phyloP scores from a whole-genome alignment of 2,797 vertebrate genomes.

The Scolopax rusticola region DNA sequence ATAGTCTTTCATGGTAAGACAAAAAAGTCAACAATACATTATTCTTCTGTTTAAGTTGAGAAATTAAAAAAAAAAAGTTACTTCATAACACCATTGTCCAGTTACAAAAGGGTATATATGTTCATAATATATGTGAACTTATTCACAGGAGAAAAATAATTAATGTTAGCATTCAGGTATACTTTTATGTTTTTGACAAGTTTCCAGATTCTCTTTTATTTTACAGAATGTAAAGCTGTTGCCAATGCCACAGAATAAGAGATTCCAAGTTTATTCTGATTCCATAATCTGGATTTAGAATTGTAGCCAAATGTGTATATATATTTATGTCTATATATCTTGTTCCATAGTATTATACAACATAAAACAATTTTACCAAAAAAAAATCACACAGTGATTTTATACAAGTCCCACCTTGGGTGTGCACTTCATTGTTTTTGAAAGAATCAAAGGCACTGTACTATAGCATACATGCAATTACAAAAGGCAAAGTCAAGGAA shows the following conservation, averaged over 20 bases:
- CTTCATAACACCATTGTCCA: background rate
- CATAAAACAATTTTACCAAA: background rate
- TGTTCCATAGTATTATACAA: background rate
- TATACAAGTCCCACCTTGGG: background rate
- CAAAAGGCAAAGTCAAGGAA: background rate
- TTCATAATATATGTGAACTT: background rate
- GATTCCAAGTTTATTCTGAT: background rate
- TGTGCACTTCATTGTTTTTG: accelerated
- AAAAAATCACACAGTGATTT: background rate
- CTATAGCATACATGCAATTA: background rate
- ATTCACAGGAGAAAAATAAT: background rate
- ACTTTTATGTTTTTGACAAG: background rate
- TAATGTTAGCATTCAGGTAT: background rate
- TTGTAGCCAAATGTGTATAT: background rate
- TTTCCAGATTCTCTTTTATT: background rate
- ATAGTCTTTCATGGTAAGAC: background rate
- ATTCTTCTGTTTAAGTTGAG: background rate
- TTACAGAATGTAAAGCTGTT: background rate
- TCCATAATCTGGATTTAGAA: background rate
- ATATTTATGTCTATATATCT: background rate
- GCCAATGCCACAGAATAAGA: background rate
- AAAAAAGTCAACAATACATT: background rate
- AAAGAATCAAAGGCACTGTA: background rate
- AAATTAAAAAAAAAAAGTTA: background rate
- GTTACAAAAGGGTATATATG: background rate